Evolutionary conservation across 2,888 invertebrate species (phyloP), one percentile per base, ranked within the genome.

Genomic region (Gymnoscelis rufifasciata): DNA sequence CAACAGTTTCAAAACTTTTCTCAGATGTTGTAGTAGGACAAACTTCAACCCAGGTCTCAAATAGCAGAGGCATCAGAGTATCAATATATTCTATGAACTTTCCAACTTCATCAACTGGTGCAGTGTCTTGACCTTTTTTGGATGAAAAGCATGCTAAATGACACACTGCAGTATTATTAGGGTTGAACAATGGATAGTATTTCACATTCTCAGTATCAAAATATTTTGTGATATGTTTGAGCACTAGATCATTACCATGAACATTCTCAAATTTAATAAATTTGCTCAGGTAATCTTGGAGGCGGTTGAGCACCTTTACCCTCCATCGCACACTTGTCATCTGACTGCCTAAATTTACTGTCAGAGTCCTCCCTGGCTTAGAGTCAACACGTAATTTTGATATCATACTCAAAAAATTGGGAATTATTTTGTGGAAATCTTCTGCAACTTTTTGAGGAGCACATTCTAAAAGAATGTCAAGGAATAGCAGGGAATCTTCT

Each of bases 21-120:
- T 72, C 71, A 7, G 71, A 60, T 19, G 74, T 77, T 19, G 68
- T 71, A 51, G 68, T 81, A 3, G 94, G 92, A 37, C 91, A 88
- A 8, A 93, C 93, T 87, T 97, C 97, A 14, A 95, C 74, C 95
- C 96, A 97, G 38, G 94, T 93, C 71, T 96, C 95, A 69, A 93
- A 90, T 43, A 97, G 84, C 14, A 97, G 79, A 0, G 96, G 95
- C 78, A 96, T 88, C 35, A 96, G 79, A 26, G 91, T 90, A 49
- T 90, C 84, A 23, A 93, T 86, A 69, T 94, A 93, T 38, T 88
- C 88, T 43, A 89, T 83, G 47, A 94, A 89, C 53, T 81, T 83
- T 29, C 82, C 82, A 1, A 79, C 79, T 56, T 87, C 82, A 67
- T 90, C 81, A 11, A 84, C 62, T 43, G 66, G 66, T 14, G 59